These are phyloP conservation scores for Lagorchestes hirsutus DNA, from an alignment of 2,797 vertebrate genomes.

Conservation along the genomic window DNA sequence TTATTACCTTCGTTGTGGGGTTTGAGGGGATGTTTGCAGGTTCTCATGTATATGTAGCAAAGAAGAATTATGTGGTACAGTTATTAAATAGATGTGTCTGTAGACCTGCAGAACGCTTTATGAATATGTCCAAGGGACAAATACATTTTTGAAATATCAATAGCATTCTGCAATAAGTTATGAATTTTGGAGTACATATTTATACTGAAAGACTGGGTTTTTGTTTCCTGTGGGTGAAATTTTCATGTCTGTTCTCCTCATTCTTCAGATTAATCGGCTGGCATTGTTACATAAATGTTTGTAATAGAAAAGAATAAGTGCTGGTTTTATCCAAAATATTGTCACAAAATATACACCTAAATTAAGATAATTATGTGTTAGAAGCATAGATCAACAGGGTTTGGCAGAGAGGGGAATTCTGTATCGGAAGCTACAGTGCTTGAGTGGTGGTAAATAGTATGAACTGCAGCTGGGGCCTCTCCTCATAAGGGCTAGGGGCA, in stretches of 20 bases:
- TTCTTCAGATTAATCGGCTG: conserved; percentile 83
- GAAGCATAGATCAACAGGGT: conserved; percentile 28
- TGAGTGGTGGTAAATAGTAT: neutral
- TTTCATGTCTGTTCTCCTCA: conserved; percentile 77
- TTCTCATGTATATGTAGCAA: conserved; percentile 77
- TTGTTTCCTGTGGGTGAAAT: conserved; percentile 84
- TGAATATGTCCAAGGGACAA: conserved; percentile 86
- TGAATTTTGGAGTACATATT: conserved; percentile 81
- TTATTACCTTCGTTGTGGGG: conserved; percentile 86
- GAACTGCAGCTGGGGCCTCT: neutral
- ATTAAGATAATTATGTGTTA: conserved; percentile 70
- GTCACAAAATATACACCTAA: conserved; percentile 66
- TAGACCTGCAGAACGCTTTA: conserved; percentile 77
- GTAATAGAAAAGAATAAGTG: conserved; percentile 74
- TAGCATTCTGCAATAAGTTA: conserved; percentile 83
- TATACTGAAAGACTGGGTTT: conserved; percentile 82
- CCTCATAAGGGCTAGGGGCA: neutral
- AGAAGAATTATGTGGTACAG: conserved; percentile 80
- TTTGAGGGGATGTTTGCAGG: conserved; percentile 78
- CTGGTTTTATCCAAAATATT: conserved; percentile 71
- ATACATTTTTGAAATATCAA: conserved; percentile 85
- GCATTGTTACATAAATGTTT: conserved; percentile 82
- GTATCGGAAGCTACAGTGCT: neutral
- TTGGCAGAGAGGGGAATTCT: conserved; percentile 48
- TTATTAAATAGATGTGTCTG: conserved; percentile 85